Base-by-base conservation (phyloP, 2,797 vertebrate genomes). In the Channallabes apus region DNA sequence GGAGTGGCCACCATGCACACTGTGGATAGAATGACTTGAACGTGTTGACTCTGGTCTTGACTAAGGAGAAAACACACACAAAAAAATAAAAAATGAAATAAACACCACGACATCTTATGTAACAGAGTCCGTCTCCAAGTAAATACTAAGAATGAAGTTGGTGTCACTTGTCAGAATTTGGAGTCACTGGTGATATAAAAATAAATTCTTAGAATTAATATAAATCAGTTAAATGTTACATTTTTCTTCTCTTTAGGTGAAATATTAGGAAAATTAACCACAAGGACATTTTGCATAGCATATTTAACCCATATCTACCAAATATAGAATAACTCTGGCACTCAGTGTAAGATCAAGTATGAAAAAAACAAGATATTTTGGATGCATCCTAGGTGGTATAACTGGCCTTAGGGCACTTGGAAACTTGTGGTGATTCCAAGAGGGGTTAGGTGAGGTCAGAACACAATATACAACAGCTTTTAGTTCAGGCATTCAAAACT, bases 1-100 rank as follows among this genome's bases (percentile, higher is more conserved):
- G 51, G 88, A 54, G 93, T 94, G 94, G 90, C 92, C 93, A 89
- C 93, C 91, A 12, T 93, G 91, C 88, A 93, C 93, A 51, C 91
- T 79, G 89, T 95, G 95, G 75, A 93, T 88, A 1, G 88, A 86
- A 14, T 95, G 85, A 84, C 90, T 88, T 0, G 93, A 91, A 80
- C 94, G 90, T 59, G 93, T 90, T 0, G 94, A 90, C 87, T 95
- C 94, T 85, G 91, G 91, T 68, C 92, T 92, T 88, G 93, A 91
- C 91, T 96, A 79, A 79, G 15, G 61, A 64, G 61, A 67, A 72
- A 85, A 59, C 0, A 76, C 18, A 38, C 18, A 46, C 27, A 82
- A 27, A 85, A 61, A 20, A 65, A 82, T 32, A 84, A 67, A 84
- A 83, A 67, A 84, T 15, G 12, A 1, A 46, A 58, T 8, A 12